A percentile compares a stretch with the other conserved stretches of the same genome.
These are phyloP conservation scores for Bubo scandiacus DNA, from an alignment of 2,113 vertebrate species.

Conservation along the genomic window DNA sequence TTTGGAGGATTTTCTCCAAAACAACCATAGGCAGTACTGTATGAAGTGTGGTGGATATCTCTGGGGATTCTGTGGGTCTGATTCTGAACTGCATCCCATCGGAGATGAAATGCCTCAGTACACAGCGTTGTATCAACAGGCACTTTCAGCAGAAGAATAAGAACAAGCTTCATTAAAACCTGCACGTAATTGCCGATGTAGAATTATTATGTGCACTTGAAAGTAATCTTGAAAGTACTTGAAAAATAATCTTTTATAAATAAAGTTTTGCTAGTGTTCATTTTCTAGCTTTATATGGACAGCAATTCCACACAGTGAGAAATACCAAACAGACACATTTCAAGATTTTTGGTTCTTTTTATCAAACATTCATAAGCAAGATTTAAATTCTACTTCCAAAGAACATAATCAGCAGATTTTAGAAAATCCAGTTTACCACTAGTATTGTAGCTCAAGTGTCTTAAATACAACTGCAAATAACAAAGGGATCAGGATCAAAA, in stretches of 20 bases:
- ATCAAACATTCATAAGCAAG: background rate
- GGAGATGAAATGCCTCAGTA: background rate
- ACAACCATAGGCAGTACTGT: background rate
- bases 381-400: background rate
- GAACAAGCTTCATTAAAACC: background rate
- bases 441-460: background rate
- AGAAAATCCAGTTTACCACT: background rate
- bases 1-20: background rate
- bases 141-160: background rate
- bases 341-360: background rate
- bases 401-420: background rate
- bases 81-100: fast-evolving
- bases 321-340: background rate
- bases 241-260: background rate
- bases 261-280: background rate
- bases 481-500: background rate
- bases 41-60: background rate
- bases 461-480: background rate
- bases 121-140: fast-evolving
- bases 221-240: background rate
- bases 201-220: background rate
- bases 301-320: background rate
- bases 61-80: background rate
- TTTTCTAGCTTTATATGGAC: background rate
- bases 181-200: background rate